A percentile compares a stretch with the other conserved stretches of the same genome.
phyloP scores from a whole-genome alignment of 2,113 vertebrate genomes.

The Pogona vitticeps region DNA sequence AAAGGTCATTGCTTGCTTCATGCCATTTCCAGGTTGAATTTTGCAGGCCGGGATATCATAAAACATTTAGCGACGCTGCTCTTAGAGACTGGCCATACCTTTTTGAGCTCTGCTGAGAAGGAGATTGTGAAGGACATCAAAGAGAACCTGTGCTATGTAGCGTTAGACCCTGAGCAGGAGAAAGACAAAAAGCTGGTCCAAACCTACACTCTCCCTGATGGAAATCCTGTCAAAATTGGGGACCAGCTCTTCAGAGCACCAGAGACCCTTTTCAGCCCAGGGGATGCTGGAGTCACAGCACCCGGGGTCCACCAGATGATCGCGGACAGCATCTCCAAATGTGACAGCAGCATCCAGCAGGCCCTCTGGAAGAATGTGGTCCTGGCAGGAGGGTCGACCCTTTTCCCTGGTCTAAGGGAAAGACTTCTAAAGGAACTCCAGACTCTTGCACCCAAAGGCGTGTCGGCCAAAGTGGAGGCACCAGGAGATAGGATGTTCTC shows the following conservation, averaged over 20 bases:
- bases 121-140: conserved; percentile 57
- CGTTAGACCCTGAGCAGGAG: conserved; percentile 10
- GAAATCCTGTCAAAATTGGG: conserved; percentile 32
- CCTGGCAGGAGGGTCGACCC: conserved; percentile 32
- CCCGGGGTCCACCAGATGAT: conserved; percentile 51
- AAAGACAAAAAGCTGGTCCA: not conserved
- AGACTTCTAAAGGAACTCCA: conserved; percentile 63
- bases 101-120: conserved; percentile 51
- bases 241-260: conserved; percentile 61
- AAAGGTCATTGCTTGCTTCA: conserved; percentile 63
- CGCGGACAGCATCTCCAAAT: conserved; percentile 33
- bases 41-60: conserved; percentile 64
- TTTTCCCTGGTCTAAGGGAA: conserved; percentile 55
- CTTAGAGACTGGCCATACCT: conserved; percentile 40
- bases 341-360: conserved; percentile 8
- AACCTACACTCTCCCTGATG: conserved; percentile 31
- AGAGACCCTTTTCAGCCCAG: conserved; percentile 58
- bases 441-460: not conserved
- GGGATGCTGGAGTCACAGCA: conserved; percentile 34
- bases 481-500: not conserved
- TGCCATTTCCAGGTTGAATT: conserved; percentile 54
- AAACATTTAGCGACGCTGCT: conserved; percentile 62
- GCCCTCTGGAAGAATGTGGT: conserved; percentile 43
- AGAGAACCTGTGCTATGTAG: conserved; percentile 63
- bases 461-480: fast-evolving